Conservation (phyloP, 2,113 vertebrate genomes). For the Megalops atlanticus region DNA sequence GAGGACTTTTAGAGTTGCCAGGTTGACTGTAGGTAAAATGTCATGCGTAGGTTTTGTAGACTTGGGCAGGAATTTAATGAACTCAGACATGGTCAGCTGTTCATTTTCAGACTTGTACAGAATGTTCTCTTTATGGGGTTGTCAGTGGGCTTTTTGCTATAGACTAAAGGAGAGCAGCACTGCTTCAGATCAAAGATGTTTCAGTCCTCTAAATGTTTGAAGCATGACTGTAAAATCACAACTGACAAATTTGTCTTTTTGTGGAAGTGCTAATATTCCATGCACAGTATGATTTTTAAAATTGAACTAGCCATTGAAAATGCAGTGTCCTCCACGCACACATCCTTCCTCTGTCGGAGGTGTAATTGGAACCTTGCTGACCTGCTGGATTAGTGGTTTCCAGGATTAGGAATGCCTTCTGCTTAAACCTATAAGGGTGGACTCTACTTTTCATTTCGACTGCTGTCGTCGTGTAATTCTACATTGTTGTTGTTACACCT, state of each 20-base stretch:
- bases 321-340: background rate
- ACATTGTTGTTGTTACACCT: background rate
- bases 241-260: background rate
- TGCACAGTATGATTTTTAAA: background rate
- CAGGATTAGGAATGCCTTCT: background rate
- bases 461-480: background rate
- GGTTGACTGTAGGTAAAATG: too few relatives aligned
- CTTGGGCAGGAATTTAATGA: too few relatives aligned
- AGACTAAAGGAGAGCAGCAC: background rate
- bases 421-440: background rate
- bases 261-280: background rate
- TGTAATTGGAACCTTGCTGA: background rate
- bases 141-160: background rate
- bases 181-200: background rate
- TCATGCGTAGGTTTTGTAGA: background rate
- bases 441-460: background rate
- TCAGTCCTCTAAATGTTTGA: background rate
- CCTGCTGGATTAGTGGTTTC: background rate
- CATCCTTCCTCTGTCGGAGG: background rate
- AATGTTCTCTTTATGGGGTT: too few relatives aligned
- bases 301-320: background rate
- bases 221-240: background rate
- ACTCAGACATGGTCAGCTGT: background rate
- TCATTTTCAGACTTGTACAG: background rate
- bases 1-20: too few relatives aligned